A percentile compares a stretch with the other conserved stretches of the same genome.
Evolutionary conservation across 2,113 vertebrate species (phyloP).

Genomic region (Actinemys pallida): DNA sequence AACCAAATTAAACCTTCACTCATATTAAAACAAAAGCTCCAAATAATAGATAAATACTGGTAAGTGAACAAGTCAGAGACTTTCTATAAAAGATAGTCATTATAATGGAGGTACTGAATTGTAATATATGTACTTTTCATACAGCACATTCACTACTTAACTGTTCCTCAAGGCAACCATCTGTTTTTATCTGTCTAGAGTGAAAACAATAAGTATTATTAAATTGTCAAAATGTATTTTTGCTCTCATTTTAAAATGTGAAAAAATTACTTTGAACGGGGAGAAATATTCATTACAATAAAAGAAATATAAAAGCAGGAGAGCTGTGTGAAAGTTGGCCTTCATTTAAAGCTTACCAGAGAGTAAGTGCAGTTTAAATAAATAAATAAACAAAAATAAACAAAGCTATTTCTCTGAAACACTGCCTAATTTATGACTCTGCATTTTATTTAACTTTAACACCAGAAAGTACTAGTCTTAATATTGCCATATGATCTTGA

Average conservation of each 20-base stretch:
- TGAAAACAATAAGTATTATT: slow-evolving; percentile 57
- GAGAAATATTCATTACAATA: slow-evolving; percentile 9
- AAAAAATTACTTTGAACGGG: slow-evolving; percentile 38
- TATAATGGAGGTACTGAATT: slow-evolving; percentile 45
- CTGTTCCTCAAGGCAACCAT: slow-evolving; percentile 51
- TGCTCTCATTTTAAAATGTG: slow-evolving; percentile 21
- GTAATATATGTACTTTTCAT: slow-evolving; percentile 53
- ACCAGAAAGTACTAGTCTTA: not conserved
- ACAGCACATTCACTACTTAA: slow-evolving; percentile 26
- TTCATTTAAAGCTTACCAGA: slow-evolving; percentile 55
- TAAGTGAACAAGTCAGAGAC: slow-evolving; percentile 38
- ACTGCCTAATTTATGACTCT: not conserved
- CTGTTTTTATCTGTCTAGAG: slow-evolving; percentile 47
- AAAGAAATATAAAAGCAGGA: slow-evolving; percentile 36
- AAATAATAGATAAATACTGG: slow-evolving; percentile 28
- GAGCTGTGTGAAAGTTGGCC: not conserved
- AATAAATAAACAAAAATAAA: slow-evolving; percentile 4
- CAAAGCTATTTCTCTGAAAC: slow-evolving; percentile 17
- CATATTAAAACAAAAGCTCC: slow-evolving; percentile 6
- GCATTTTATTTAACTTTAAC: not conserved
- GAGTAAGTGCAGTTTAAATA: not conserved
- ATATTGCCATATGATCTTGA: not conserved
- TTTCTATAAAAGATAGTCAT: slow-evolving; percentile 1
- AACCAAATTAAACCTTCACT: slow-evolving; percentile 26
- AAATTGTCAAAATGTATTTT: slow-evolving; percentile 59